phyloP scores from a whole-genome alignment of 30 jellyfish, hydroid and myxozoan species.

The Sanderia malayensis region DNA sequence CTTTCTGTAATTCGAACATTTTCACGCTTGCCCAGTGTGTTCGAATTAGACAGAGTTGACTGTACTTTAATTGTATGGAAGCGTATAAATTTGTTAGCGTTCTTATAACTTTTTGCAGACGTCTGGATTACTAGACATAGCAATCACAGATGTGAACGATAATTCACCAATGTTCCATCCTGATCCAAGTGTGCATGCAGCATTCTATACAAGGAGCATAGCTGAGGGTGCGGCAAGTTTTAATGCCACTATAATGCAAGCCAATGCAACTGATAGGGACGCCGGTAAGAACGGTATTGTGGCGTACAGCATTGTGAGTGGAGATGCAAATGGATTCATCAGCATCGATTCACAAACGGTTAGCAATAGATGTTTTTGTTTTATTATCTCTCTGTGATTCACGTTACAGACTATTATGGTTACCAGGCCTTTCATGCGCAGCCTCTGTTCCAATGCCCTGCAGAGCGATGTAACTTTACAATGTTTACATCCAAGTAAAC shows the following conservation, averaged over 20 bases:
- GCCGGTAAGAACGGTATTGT: constrained; percentile 51
- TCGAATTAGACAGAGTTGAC: no score
- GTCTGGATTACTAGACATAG: constrained; percentile 7
- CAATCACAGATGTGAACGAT: constrained; percentile 62
- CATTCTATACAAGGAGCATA: constrained; percentile 30
- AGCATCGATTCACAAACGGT: constrained; percentile 52
- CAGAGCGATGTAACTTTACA: no score
- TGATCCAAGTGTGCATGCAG: constrained; percentile 52
- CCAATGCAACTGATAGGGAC: constrained; percentile 81
- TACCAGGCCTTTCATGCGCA: no score
- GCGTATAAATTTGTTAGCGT: no score
- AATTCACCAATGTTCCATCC: constrained; percentile 74
- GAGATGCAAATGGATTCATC: constrained; percentile 29
- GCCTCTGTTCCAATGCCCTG: no score
- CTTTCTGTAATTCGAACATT: no score
- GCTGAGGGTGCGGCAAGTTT: constrained; percentile 49
- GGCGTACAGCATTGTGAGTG: constrained; percentile 36
- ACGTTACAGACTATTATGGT: no score
- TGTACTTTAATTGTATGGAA: no score
- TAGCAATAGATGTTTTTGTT: constrained; percentile 1
- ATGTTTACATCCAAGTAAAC: no score
- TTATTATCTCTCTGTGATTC: no score
- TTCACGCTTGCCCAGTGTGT: no score
- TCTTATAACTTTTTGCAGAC: constrained; percentile 17
- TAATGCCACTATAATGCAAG: constrained; percentile 27